Conservation (phyloP, 2,888 invertebrate genomes). For the Gisinianus flammeolus region DNA sequence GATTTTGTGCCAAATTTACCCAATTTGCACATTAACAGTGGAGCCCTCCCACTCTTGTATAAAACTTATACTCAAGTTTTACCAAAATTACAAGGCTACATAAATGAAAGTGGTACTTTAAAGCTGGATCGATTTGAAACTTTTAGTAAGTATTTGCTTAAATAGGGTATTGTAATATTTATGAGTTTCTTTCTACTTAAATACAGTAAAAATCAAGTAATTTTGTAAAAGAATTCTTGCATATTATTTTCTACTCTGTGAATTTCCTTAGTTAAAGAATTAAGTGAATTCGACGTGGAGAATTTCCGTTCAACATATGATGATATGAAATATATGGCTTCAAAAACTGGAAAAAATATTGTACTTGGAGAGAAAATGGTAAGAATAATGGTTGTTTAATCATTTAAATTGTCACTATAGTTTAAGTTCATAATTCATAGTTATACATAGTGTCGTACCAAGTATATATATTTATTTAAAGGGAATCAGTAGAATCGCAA, state of each 20-base stretch:
- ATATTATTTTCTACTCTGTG: slow-evolving; percentile 60
- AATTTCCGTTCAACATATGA: slow-evolving; percentile 77
- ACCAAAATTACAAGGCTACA: slow-evolving; percentile 86
- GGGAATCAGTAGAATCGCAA: too few species aligned
- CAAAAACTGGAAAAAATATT: slow-evolving; percentile 73
- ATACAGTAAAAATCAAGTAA: too few species aligned
- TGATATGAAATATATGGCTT: slow-evolving; percentile 83
- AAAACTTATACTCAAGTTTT: slow-evolving; percentile 84
- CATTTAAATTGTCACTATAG: too few species aligned
- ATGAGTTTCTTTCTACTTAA: too few species aligned
- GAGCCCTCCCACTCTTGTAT: slow-evolving; percentile 86
- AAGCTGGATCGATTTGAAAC: slow-evolving; percentile 80
- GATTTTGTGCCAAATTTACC: slow-evolving; percentile 98
- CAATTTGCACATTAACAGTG: slow-evolving; percentile 89
- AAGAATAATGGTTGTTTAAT: not conserved
- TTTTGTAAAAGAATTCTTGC: not conserved
- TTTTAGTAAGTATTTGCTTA: not conserved
- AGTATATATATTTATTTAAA: too few species aligned
- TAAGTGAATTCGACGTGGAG: slow-evolving; percentile 76
- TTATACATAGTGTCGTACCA: too few species aligned
- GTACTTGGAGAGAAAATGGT: slow-evolving; percentile 58
- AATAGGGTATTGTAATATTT: too few species aligned
- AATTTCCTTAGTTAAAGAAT: slow-evolving; percentile 68
- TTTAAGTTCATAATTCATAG: too few species aligned
- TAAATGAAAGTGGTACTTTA: slow-evolving; percentile 86